Evolutionary conservation across 2,113 vertebrate genomes (phyloP).

Genomic region (Gasterosteus nipponicus): DNA sequence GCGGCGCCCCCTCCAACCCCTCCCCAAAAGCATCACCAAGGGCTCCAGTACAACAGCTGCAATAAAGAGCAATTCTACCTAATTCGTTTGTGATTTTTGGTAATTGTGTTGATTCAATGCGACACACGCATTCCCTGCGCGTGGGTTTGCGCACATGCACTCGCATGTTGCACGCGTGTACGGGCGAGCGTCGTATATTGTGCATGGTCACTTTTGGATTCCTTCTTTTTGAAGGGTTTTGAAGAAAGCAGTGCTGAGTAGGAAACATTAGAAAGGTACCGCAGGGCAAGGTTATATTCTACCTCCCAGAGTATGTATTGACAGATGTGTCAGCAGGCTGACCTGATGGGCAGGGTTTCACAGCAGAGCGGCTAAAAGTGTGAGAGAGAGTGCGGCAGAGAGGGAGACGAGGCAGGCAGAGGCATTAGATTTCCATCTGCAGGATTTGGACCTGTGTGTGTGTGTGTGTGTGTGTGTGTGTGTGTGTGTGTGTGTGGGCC

Average conservation of each 20-base stretch:
- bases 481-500: not conserved
- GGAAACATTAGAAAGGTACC: constrained; percentile 39
- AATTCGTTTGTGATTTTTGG: constrained; percentile 40
- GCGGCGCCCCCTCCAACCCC: not conserved
- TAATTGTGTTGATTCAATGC: constrained; percentile 45
- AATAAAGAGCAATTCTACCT: constrained; percentile 22
- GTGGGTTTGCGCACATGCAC: not conserved
- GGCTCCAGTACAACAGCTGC: constrained; percentile 49
- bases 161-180: not conserved
- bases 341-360: constrained; percentile 55
- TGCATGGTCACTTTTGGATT: not conserved
- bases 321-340: constrained; percentile 68
- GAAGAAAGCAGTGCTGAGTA: constrained; percentile 36
- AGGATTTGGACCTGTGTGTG: constrained; percentile 16
- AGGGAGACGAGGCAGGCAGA: constrained; percentile 22
- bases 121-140: not conserved
- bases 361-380: constrained; percentile 51
- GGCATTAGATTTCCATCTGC: constrained; percentile 60
- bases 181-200: not conserved
- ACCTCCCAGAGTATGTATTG: constrained; percentile 53
- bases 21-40: constrained; percentile 48
- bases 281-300: constrained; percentile 50
- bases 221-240: constrained; percentile 3
- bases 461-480: not conserved
- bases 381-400: constrained; percentile 31